Evolutionary conservation across 1,140 invertebrate genomes (phyloP).

Genomic region (Ceratosolen fusciceps): DNA sequence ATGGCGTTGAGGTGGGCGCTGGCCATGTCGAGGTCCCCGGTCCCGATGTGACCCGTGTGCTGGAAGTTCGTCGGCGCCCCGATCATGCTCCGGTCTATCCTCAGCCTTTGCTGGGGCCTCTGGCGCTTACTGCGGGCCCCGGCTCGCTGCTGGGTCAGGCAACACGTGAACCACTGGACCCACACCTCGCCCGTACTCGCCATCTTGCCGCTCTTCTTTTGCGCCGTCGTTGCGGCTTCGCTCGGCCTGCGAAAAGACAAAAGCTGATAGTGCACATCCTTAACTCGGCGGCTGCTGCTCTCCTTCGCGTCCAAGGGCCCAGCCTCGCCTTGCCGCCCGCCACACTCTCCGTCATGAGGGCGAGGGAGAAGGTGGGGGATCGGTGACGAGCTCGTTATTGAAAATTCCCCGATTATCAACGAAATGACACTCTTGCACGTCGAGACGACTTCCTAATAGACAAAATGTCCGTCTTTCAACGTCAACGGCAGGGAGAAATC

Average conservation of each 20-base stretch:
- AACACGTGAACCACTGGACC: conserved; percentile 89
- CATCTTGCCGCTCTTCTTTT: conserved; percentile 69
- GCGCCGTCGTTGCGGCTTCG: conserved; percentile 34
- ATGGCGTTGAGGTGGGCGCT: conserved; percentile 82
- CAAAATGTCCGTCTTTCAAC: too few relatives aligned
- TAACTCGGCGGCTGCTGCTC: too few relatives aligned
- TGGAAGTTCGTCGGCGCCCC: conserved; percentile 92
- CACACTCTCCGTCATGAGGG: too few relatives aligned
- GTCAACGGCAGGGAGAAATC: too few relatives aligned
- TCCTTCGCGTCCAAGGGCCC: too few relatives aligned
- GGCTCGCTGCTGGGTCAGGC: conserved; percentile 79
- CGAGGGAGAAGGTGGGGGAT: too few relatives aligned
- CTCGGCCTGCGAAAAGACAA: not conserved
- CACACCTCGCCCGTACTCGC: conserved; percentile 82
- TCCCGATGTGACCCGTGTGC: conserved; percentile 92
- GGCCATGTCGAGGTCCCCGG: conserved; percentile 85
- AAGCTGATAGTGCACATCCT: too few relatives aligned
- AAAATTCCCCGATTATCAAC: too few relatives aligned
- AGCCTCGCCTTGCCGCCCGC: too few relatives aligned
- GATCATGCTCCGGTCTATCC: conserved; percentile 94
- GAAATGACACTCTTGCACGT: too few relatives aligned
- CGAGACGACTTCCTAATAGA: too few relatives aligned
- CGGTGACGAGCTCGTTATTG: too few relatives aligned
- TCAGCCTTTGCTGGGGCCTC: conserved; percentile 73
- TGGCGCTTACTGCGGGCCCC: conserved; percentile 75